These are phyloP conservation scores for Parascotia fuliginaria DNA, from an alignment of 2,888 invertebrate genomes.

Conservation along the genomic window DNA sequence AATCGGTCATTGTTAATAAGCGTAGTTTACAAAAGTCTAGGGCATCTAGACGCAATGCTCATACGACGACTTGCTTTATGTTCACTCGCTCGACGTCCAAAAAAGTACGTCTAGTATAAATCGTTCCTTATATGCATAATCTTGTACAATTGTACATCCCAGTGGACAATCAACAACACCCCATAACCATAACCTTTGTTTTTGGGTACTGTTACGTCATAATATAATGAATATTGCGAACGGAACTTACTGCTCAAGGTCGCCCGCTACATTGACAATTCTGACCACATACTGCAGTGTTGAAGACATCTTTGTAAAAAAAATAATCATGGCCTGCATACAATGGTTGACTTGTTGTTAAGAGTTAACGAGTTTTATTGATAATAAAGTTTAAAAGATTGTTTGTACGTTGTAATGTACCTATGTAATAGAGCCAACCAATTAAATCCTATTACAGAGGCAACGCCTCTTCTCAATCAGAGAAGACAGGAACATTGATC, in stretches of 20 bases:
- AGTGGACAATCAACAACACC: neutral
- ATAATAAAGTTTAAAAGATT: neutral
- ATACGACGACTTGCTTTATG: neutral
- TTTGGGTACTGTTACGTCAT: conserved; percentile 25
- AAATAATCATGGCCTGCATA: conserved; percentile 19
- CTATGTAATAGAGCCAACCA: no score
- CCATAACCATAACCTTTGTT: conserved; percentile 12
- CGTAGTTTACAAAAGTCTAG: no score
- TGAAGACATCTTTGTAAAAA: conserved; percentile 25
- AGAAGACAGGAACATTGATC: no score
- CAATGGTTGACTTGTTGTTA: conserved; percentile 11
- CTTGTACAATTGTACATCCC: neutral
- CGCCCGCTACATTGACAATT: conserved; percentile 12
- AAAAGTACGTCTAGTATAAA: neutral
- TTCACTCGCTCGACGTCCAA: neutral
- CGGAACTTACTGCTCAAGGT: conserved; percentile 36
- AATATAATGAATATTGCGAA: conserved; percentile 24
- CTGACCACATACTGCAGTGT: conserved; percentile 23
- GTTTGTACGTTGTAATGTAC: no score
- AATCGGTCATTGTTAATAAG: no score
- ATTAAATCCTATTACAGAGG: no score
- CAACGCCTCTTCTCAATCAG: no score
- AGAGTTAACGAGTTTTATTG: conserved; percentile 10
- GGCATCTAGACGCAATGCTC: no score
- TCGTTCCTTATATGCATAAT: neutral